phyloP scores from a whole-genome alignment of 2,113 vertebrate species.

The Lagopus muta region DNA sequence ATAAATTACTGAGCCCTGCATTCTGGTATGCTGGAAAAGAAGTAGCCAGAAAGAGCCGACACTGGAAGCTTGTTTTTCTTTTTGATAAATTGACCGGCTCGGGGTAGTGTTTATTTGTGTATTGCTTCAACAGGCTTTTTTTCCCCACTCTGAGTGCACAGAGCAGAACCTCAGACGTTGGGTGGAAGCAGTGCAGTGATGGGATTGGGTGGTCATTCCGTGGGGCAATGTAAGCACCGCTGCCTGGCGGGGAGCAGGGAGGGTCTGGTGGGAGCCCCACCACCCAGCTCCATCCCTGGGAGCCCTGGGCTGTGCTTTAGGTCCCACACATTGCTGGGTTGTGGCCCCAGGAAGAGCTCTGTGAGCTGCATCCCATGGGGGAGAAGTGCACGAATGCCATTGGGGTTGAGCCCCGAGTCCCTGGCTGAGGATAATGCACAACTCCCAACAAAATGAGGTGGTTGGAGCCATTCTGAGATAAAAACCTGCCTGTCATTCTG shows the following conservation, averaged over 20 bases:
- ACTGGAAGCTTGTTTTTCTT: neutral
- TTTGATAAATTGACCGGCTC: neutral
- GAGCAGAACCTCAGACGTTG: fast-evolving
- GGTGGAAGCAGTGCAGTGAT: neutral
- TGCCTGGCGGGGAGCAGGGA: neutral
- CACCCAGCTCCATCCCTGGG: fast-evolving
- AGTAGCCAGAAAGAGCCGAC: neutral
- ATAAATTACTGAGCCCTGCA: neutral
- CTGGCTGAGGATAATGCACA: slow-evolving; percentile 44
- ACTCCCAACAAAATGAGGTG: slow-evolving; percentile 76
- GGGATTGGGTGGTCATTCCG: fast-evolving
- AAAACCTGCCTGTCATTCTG: slow-evolving; percentile 72
- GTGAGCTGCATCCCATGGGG: fast-evolving
- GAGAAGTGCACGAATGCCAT: slow-evolving; percentile 4
- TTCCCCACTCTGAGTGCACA: neutral
- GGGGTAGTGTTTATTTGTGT: neutral
- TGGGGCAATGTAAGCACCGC: fast-evolving
- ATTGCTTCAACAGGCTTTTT: neutral
- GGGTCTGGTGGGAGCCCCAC: neutral
- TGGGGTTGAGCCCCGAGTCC: neutral
- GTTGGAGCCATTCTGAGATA: slow-evolving; percentile 70
- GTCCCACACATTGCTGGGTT: neutral
- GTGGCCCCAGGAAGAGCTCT: neutral
- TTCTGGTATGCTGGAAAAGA: neutral
- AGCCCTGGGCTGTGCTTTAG: neutral